A percentile compares a stretch with the other conserved stretches of the same genome.
These are phyloP conservation scores for Lysandra bellargus DNA, from an alignment of 2,888 invertebrate genomes.

Conservation along the genomic window DNA sequence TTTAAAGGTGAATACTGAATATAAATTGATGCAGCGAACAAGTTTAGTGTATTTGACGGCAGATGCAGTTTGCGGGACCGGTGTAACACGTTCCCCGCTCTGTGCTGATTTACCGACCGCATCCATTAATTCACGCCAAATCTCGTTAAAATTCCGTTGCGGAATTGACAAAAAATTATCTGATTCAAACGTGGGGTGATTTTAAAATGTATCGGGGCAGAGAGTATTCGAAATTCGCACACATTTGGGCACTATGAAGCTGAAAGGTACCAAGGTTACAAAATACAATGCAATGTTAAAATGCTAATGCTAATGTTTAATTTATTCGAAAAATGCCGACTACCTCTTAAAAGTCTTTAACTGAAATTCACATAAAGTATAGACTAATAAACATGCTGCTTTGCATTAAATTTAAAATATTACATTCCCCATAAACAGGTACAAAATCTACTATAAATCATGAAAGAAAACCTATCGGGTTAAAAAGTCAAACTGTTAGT, in stretches of 20 bases:
- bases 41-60: conserved; percentile 14
- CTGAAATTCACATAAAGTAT: too few species aligned
- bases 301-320: too few species aligned
- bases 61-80: conserved; percentile 27
- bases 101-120: neutral
- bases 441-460: neutral
- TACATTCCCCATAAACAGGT: neutral
- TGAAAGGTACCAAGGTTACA: too few species aligned
- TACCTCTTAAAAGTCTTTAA: too few species aligned
- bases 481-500: neutral
- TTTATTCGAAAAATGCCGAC: too few species aligned
- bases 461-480: neutral
- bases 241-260: too few species aligned
- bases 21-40: conserved; percentile 11
- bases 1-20: neutral
- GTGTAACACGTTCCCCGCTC: conserved; percentile 21
- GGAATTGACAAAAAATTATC: neutral
- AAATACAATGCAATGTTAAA: too few species aligned
- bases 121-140: neutral
- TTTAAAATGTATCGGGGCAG: neutral
- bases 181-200: neutral
- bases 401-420: too few species aligned
- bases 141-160: conserved; percentile 14
- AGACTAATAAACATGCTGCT: too few species aligned
- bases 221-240: too few species aligned